Conservation (phyloP, 2,797 vertebrate species). For the Macroramphosus scolopax region DNA sequence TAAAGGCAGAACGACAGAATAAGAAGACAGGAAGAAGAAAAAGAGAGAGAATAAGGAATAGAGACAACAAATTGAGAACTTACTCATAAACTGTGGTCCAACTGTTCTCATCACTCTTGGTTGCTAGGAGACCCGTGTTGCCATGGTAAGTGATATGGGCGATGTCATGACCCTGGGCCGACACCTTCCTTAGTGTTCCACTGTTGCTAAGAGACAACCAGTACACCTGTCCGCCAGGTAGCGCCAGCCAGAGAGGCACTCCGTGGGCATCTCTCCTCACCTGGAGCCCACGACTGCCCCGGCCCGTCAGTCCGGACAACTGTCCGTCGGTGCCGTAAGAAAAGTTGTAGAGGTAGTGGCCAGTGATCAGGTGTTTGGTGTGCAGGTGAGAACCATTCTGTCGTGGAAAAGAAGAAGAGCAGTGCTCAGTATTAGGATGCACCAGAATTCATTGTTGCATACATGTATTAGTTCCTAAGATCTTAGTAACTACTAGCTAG, state of each 20-base stretch:
- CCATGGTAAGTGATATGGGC: conserved; percentile 94
- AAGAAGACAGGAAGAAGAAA: neutral
- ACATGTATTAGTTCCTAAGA: neutral
- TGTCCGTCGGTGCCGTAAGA: conserved; percentile 87
- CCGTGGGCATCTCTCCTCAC: conserved; percentile 89
- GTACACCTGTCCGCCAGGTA: conserved; percentile 91
- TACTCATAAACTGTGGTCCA: conserved; percentile 98
- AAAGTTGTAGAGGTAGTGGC: conserved; percentile 93
- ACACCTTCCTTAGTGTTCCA: conserved; percentile 91
- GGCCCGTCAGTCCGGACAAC: conserved; percentile 80
- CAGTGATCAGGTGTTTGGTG: conserved; percentile 92
- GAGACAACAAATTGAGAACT: conserved; percentile 60
- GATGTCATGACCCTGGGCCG: conserved; percentile 92
- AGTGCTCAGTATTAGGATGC: neutral
- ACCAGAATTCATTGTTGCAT: neutral
- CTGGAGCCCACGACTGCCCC: conserved; percentile 84
- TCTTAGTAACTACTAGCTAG: neutral
- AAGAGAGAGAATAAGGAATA: conserved; percentile 12
- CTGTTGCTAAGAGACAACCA: conserved; percentile 96
- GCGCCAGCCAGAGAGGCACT: conserved; percentile 90
- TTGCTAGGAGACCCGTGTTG: conserved; percentile 90
- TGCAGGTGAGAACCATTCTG: conserved; percentile 90
- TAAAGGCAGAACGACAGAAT: neutral
- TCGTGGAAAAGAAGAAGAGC: neutral
- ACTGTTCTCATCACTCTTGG: conserved; percentile 94